Evolutionary conservation across 2,797 vertebrate species (phyloP).

Genomic region (Fratercula arctica): DNA sequence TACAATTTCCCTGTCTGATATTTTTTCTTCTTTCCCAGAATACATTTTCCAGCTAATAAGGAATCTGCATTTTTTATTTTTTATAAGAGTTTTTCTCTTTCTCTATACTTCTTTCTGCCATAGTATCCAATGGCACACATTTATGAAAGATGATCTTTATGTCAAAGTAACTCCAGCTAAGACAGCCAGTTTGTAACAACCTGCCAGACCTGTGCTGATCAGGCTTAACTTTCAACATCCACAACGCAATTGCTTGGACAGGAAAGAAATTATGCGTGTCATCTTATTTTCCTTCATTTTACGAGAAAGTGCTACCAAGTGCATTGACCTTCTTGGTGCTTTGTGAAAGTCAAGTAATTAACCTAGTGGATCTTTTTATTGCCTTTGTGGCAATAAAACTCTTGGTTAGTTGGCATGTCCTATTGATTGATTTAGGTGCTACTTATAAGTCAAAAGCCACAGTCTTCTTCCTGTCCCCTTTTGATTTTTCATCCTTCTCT

Average conservation of each 20-base stretch:
- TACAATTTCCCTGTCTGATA: conserved; percentile 8
- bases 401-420: background rate
- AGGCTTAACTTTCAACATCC: conserved; percentile 1
- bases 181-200: background rate
- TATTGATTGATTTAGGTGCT: conserved; percentile 20
- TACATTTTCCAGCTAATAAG: conserved; percentile 22
- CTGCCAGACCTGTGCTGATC: background rate
- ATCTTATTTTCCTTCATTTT: conserved; percentile 36
- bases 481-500: conserved; percentile 13
- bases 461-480: background rate
- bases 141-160: background rate
- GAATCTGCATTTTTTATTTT: background rate
- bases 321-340: background rate
- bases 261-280: background rate
- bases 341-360: conserved; percentile 26
- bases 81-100: background rate
- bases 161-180: background rate
- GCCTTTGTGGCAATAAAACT: conserved; percentile 13
- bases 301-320: background rate
- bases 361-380: background rate
- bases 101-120: background rate
- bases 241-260: background rate
- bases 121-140: background rate
- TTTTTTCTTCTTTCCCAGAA: conserved; percentile 21
- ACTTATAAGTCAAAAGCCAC: background rate